Evolutionary conservation across 2,113 vertebrate species (phyloP).

Genomic region (Podarcis cretensis): DNA sequence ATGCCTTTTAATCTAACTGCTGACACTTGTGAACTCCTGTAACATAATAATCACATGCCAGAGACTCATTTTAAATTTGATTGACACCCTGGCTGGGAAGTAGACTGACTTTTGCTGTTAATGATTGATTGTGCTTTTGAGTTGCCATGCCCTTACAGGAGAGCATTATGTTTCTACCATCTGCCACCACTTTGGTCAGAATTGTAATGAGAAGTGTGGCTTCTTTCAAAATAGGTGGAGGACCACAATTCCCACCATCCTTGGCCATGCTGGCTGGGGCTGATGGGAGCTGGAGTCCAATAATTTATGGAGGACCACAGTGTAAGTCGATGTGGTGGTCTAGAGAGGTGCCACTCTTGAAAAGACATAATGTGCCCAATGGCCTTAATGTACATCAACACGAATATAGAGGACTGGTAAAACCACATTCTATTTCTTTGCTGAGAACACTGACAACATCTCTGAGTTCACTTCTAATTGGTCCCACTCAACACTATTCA

Average conservation of each 20-base stretch:
- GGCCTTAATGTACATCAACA: neutral
- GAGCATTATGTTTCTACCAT: neutral
- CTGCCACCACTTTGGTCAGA: neutral
- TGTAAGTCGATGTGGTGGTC: neutral
- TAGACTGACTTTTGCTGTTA: neutral
- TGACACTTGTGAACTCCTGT: neutral
- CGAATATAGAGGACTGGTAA: neutral
- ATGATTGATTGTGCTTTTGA: neutral
- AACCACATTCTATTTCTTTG: neutral
- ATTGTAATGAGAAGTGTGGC: neutral
- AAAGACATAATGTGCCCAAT: neutral
- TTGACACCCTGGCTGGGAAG: neutral
- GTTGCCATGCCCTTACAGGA: neutral
- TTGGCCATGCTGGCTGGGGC: neutral
- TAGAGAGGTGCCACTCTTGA: neutral
- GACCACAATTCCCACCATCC: neutral
- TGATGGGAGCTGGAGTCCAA: neutral
- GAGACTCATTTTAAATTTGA: neutral
- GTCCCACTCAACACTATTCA: too few relatives aligned
- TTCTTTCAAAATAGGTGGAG: neutral
- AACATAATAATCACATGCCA: neutral
- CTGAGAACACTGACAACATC: neutral
- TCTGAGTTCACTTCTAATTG: neutral
- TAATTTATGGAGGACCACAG: neutral
- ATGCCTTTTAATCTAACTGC: neutral